Conservation (phyloP, 2,888 invertebrate genomes). For the Melolontha melolontha region DNA sequence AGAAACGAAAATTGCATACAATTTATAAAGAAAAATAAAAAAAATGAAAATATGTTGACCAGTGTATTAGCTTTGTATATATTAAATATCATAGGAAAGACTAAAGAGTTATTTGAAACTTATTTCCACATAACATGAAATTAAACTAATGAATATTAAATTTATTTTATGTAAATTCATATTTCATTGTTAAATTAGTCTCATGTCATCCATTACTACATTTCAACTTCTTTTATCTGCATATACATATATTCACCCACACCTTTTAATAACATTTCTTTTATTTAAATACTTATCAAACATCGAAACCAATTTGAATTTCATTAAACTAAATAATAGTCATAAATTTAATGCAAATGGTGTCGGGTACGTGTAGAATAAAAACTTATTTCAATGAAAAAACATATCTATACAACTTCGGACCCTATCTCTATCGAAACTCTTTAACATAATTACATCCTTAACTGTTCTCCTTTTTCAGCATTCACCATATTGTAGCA, state of each 20-base stretch:
- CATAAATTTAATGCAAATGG: conserved; percentile 33
- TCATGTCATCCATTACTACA: conserved; percentile 6
- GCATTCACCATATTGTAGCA: conserved; percentile 23
- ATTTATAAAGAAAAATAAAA: no score
- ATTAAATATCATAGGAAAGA: no score
- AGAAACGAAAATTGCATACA: no score
- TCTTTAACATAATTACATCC: conserved; percentile 35
- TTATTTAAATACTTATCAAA: conserved; percentile 37
- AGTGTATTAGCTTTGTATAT: no score
- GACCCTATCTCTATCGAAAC: conserved; percentile 26
- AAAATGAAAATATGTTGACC: no score
- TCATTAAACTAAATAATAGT: conserved; percentile 27
- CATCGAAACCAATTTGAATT: conserved; percentile 37
- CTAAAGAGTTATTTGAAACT: no score
- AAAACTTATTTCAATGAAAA: conserved; percentile 28
- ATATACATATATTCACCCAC: conserved; percentile 15
- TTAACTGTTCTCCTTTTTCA: conserved; percentile 28
- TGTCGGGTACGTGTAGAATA: conserved; percentile 9
- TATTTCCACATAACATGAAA: no score
- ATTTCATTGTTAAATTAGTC: conserved; percentile 20
- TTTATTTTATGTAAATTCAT: no score
- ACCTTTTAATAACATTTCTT: conserved; percentile 35
- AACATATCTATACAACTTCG: conserved; percentile 15
- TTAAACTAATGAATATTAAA: conserved; percentile 11
- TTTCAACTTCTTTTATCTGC: neutral